Conservation (phyloP, 1,140 invertebrate species). For the Drosophila prosaltans region DNA sequence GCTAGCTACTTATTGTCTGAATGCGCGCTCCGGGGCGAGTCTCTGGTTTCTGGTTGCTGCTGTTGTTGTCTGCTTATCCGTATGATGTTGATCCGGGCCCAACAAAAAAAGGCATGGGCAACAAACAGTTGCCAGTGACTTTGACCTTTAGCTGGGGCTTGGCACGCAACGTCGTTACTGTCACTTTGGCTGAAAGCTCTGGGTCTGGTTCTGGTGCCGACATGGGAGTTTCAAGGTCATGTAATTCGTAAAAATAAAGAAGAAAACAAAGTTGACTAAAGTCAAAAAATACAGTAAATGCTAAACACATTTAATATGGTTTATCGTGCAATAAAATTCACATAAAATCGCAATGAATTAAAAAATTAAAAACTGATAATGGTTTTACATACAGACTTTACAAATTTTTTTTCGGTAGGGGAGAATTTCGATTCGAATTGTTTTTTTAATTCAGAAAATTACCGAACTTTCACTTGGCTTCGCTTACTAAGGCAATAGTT, state of each 20-base stretch:
- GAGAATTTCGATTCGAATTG: too few species aligned
- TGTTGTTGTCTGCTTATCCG: conserved; percentile 12
- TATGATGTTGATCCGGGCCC: conserved; percentile 15
- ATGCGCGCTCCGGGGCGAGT: conserved; percentile 24
- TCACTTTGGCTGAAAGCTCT: conserved; percentile 5
- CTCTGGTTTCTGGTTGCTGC: conserved; percentile 15
- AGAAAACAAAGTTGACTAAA: conserved; percentile 45
- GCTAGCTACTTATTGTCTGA: conserved; percentile 64
- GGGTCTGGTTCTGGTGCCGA: not conserved
- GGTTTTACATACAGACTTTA: too few species aligned
- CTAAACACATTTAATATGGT: not conserved
- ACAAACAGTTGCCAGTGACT: conserved; percentile 46
- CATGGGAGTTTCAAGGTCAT: conserved; percentile 62
- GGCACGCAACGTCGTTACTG: conserved; percentile 55
- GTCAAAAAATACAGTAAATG: conserved; percentile 41
- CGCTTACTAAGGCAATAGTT: conserved; percentile 29
- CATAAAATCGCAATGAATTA: not conserved
- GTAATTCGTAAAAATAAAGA: conserved; percentile 41
- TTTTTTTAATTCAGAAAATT: conserved; percentile 17
- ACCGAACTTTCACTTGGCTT: conserved; percentile 22
- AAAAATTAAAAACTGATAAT: too few species aligned
- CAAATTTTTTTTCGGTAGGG: too few species aligned
- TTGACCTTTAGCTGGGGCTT: conserved; percentile 57
- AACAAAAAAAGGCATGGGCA: conserved; percentile 35
- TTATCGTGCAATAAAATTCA: not conserved